Base-by-base conservation (phyloP, 2,113 vertebrate species). In the Gyps fulvus region DNA sequence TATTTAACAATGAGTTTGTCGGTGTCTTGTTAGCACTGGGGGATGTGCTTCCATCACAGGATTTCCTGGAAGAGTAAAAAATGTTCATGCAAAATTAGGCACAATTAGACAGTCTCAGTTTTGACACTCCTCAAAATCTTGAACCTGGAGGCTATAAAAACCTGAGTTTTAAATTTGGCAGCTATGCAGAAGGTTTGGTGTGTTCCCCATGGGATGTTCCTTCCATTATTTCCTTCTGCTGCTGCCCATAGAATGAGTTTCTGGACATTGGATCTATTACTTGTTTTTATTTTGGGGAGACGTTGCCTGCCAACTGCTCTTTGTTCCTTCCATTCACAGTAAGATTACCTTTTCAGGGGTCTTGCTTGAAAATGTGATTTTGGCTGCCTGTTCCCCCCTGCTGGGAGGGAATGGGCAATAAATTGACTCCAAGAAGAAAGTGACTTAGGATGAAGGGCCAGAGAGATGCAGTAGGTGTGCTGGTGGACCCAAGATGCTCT, bases 71-170 rank as follows among this genome's bases (percentile, higher is more conserved):
- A 92, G 67, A 80, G 52, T 42, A 13, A 79, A 55, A 79, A 76
- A 52, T 32, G 20, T 77, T 93, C 36, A 38, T 86, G 54, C 47
- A 71, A 67, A 78, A 87, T 61, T 72, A 54, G 49, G 25, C 8
- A 11, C 36, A 67, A 57, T 79, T 67, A 82, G 16, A 22, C 52
- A 38, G 49, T 67, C n/a, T 63, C 25, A 5, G 43, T 89, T 86
- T 63, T 83, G 87, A 73, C 59, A 71, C 27, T 23, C 34, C n/a
- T 83, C 61, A 43, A 81, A 80, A 62, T 49, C 50, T 70, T 71
- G 72, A 89, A 58, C 88, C 84, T 58, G 73, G 82, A 95, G 82
- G 91, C 81, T 92, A 54, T 76, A n/a, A 80, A 89, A 93, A 32
- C 58, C 58, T 16, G 42, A 62, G 38, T 76, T 66, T 71, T 71